These are phyloP conservation scores for Gymnarchus niloticus DNA, from an alignment of 2,113 vertebrate species.

Conservation along the genomic window DNA sequence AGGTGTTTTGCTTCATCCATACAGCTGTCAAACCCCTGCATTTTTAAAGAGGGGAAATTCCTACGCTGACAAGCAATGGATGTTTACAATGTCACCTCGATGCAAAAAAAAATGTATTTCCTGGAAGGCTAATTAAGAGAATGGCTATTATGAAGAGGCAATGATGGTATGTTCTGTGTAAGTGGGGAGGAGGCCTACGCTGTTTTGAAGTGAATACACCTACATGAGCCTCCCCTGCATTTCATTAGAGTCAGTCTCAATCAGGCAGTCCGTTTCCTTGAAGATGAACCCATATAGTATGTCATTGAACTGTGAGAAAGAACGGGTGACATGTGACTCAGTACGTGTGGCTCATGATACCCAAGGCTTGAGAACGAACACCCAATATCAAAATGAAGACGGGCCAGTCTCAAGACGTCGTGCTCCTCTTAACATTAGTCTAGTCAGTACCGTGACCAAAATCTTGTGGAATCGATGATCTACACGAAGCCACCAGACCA, in stretches of 20 bases:
- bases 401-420: neutral
- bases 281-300: neutral
- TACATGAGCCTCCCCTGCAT: neutral
- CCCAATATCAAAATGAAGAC: neutral
- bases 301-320: neutral
- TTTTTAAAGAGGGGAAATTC: neutral
- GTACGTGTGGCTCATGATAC: conserved; percentile 27
- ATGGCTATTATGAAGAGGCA: neutral
- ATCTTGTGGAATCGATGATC: neutral
- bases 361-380: conserved; percentile 30
- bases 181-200: neutral
- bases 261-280: neutral
- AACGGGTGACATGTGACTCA: conserved; percentile 25
- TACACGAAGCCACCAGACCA: no score
- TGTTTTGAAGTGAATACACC: neutral
- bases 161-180: neutral
- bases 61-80: neutral
- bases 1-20: neutral
- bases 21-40: no score
- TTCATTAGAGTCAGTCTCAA: neutral
- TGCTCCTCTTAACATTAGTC: neutral
- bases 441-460: neutral
- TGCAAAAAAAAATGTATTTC: neutral
- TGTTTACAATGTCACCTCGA: neutral
- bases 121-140: neutral